Conservation (phyloP, 2,888 invertebrate genomes). For the Hypolimnas misippus region DNA sequence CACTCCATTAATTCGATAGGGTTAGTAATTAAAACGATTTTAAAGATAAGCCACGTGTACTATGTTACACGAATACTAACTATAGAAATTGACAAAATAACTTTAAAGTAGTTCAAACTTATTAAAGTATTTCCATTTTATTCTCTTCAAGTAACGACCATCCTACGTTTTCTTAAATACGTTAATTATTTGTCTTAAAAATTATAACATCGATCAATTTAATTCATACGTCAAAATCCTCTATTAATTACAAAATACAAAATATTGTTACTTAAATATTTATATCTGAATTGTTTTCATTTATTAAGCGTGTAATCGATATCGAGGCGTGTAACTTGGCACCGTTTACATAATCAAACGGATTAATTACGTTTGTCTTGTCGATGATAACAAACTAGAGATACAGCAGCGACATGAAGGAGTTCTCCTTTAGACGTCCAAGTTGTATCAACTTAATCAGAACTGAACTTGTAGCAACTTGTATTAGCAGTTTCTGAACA, state of each 20-base stretch:
- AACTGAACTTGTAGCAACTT: conserved; percentile 15
- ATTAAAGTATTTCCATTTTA: too few species aligned
- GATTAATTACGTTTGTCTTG: conserved; percentile 7
- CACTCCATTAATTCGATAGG: conserved; percentile 14
- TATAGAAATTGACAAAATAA: too few species aligned
- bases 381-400: conserved; percentile 4
- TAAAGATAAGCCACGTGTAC: conserved; percentile 1
- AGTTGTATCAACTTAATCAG: conserved; percentile 25
- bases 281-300: background rate
- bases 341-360: conserved; percentile 1
- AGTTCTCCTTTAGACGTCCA: conserved; percentile 9
- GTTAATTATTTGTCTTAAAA: too few species aligned
- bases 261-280: too few species aligned
- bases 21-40: conserved; percentile 5
- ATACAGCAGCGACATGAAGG: conserved; percentile 4
- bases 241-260: too few species aligned
- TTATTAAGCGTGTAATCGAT: background rate
- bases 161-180: too few species aligned
- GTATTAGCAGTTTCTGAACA: conserved; percentile 15
- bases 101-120: too few species aligned
- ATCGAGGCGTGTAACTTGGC: background rate
- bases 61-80: too few species aligned
- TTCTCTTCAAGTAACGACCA: too few species aligned
- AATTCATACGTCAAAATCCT: too few species aligned
- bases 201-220: too few species aligned